Evolutionary conservation across 1,140 invertebrate genomes (phyloP).

Genomic region (Samia ricini): DNA sequence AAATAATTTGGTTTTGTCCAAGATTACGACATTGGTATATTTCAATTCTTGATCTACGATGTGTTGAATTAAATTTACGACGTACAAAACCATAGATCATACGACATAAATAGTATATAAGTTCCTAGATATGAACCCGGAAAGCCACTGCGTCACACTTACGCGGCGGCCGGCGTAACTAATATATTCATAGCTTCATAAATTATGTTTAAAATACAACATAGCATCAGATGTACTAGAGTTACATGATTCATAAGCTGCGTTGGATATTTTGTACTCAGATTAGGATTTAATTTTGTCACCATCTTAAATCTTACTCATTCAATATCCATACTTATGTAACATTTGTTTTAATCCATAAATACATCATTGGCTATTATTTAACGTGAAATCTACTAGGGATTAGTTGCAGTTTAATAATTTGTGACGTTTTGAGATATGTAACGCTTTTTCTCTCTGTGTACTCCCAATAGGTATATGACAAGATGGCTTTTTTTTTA

Average conservation of each 20-base stretch:
- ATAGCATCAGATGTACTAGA: not conserved
- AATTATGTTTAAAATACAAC: not conserved
- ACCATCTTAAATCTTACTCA: too few species aligned
- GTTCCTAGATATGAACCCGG: not conserved
- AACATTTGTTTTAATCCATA: too few species aligned
- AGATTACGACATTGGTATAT: not conserved
- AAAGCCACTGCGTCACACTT: not conserved
- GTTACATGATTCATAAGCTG: not conserved
- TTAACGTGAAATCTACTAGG: too few species aligned
- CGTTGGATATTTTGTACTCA: not conserved
- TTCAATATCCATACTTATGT: too few species aligned
- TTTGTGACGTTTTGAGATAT: too few species aligned
- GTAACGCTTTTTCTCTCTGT: too few species aligned
- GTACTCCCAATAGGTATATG: too few species aligned
- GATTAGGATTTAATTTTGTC: too few species aligned
- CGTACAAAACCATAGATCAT: not conserved
- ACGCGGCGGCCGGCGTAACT: not conserved
- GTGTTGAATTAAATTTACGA: not conserved
- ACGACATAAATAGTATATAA: not conserved
- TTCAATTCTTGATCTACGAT: not conserved
- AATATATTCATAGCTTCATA: not conserved
- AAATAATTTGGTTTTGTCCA: not conserved
- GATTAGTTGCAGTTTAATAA: too few species aligned
- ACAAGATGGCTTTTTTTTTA: too few species aligned
- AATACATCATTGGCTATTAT: too few species aligned